These are phyloP conservation scores for Urocitellus parryii DNA, from an alignment of 2,113 vertebrate genomes.

Conservation along the genomic window DNA sequence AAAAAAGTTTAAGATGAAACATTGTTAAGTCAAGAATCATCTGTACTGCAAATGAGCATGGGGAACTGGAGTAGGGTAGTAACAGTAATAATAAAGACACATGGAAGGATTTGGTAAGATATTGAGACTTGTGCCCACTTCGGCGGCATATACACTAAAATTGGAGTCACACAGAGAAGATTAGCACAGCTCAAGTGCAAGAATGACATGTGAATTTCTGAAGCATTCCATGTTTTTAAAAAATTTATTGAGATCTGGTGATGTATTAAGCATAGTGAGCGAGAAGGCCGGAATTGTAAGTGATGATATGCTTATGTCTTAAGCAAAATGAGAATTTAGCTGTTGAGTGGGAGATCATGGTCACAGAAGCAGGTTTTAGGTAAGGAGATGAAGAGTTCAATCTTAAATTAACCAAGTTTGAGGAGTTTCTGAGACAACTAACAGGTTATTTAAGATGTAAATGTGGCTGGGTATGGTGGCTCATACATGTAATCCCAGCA, in stretches of 20 bases:
- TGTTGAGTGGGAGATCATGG: neutral
- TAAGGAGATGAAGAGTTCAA: neutral
- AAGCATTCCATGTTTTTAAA: too few relatives aligned
- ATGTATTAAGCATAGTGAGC: conserved; percentile 6
- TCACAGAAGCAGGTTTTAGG: conserved; percentile 3
- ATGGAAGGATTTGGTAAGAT: neutral
- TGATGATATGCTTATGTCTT: neutral
- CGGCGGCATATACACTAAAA: too few relatives aligned
- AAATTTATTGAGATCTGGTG: neutral
- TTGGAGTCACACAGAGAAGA: too few relatives aligned
- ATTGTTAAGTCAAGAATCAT: neutral
- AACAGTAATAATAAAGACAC: neutral
- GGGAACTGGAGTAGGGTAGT: neutral
- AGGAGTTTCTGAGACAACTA: neutral
- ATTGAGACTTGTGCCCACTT: neutral
- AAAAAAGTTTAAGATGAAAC: neutral
- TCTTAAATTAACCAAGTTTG: neutral
- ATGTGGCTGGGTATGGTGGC: too few relatives aligned
- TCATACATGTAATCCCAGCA: too few relatives aligned
- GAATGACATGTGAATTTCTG: too few relatives aligned
- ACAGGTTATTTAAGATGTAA: neutral
- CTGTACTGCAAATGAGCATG: neutral
- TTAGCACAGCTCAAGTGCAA: too few relatives aligned
- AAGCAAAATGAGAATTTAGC: neutral
- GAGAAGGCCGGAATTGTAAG: neutral